phyloP scores from a whole-genome alignment of 2,888 invertebrate genomes.

The Drosophila vallismaia region DNA sequence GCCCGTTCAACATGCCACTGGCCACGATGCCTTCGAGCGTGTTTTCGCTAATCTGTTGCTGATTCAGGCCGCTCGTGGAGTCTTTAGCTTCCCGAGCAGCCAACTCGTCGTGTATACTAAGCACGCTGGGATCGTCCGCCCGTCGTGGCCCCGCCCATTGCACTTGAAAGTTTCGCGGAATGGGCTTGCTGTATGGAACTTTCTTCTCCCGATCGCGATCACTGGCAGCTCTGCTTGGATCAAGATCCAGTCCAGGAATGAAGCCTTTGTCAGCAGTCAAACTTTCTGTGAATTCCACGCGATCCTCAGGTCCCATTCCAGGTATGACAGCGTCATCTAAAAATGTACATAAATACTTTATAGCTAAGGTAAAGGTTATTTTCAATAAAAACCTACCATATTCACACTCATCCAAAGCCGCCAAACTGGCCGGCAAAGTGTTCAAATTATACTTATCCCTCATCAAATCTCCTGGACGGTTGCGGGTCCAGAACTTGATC shows the following conservation, averaged over 20 bases:
- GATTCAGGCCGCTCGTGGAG: slow-evolving; percentile 85
- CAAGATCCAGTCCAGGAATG: slow-evolving; percentile 95
- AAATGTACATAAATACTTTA: not conserved
- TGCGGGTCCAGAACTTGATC: slow-evolving; percentile 99
- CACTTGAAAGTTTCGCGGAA: slow-evolving; percentile 98
- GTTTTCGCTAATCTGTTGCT: slow-evolving; percentile 88
- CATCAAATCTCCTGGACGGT: slow-evolving; percentile 99
- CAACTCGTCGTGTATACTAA: slow-evolving; percentile 69
- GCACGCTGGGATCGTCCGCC: slow-evolving; percentile 84
- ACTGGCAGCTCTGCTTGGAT: slow-evolving; percentile 85
- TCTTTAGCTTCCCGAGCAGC: slow-evolving; percentile 86
- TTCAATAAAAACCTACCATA: slow-evolving; percentile 84
- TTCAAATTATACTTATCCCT: slow-evolving; percentile 98
- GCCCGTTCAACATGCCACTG: slow-evolving; percentile 90
- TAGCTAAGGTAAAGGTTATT: not conserved
- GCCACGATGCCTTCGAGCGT: slow-evolving; percentile 87
- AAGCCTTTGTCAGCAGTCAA: slow-evolving; percentile 86
- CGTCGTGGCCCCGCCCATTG: slow-evolving; percentile 94
- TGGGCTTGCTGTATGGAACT: slow-evolving; percentile 97
- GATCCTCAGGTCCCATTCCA: slow-evolving; percentile 99
- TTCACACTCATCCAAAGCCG: slow-evolving; percentile 89
- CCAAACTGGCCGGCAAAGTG: slow-evolving; percentile 92
- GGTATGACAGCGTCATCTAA: slow-evolving; percentile 92
- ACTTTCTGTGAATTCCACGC: slow-evolving; percentile 90
- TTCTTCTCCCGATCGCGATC: slow-evolving; percentile 91